A percentile compares a stretch with the other conserved stretches of the same genome.
Evolutionary conservation across 2,113 vertebrate species (phyloP).

Genomic region (Nothoprocta pentlandii): DNA sequence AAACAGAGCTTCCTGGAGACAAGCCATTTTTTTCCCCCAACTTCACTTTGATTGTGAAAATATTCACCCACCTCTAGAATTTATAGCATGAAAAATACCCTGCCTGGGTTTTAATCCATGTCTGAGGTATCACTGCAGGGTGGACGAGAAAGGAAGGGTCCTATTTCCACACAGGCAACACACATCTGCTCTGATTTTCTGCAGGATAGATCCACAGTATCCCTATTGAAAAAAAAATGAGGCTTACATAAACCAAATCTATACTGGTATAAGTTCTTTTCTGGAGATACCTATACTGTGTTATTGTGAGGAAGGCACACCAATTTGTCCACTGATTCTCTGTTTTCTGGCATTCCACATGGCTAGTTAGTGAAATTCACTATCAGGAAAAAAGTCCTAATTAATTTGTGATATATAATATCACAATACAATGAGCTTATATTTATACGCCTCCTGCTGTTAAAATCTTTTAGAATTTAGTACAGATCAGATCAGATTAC

Average conservation of each 20-base stretch:
- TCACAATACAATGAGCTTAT: not conserved
- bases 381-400: not conserved
- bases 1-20: slow-evolving; percentile 66
- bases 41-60: slow-evolving; percentile 63
- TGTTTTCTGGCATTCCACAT: not conserved
- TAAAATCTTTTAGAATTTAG: slow-evolving; percentile 6
- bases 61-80: slow-evolving; percentile 36
- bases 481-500: not conserved
- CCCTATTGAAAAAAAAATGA: not conserved
- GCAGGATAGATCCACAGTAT: not conserved
- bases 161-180: slow-evolving; percentile 20
- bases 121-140: slow-evolving; percentile 23
- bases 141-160: slow-evolving; percentile 19
- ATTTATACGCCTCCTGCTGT: not conserved
- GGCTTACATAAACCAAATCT: not conserved
- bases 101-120: not conserved
- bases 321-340: slow-evolving; percentile 8
- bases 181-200: slow-evolving; percentile 49
- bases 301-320: not conserved
- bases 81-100: slow-evolving; percentile 51
- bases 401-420: not conserved
- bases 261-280: not conserved
- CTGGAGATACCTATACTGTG: not conserved
- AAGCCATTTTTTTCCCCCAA: not conserved
- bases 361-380: not conserved